A percentile compares a stretch with the other conserved stretches of the same genome.
Conservation (phyloP, 2,113 vertebrate species). For the Calyptomena viridis region DNA sequence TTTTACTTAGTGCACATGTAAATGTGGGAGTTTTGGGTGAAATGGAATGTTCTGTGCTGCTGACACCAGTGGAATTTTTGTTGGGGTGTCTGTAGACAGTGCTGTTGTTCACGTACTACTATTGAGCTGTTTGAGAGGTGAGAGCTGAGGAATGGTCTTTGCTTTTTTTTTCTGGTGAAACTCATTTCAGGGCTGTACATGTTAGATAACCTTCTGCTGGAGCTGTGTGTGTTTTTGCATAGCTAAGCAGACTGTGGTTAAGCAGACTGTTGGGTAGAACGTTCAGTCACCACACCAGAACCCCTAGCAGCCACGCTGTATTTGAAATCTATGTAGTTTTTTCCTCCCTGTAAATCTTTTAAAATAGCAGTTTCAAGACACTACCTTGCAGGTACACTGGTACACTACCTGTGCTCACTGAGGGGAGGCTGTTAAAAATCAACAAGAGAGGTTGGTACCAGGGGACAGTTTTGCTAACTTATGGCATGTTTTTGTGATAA, state of each 20-base stretch:
- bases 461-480: neutral
- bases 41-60: neutral
- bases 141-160: neutral
- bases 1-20: neutral
- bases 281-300: neutral
- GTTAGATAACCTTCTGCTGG: neutral
- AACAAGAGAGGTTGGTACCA: fast-evolving
- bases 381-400: neutral
- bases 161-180: neutral
- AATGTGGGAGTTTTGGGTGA: neutral
- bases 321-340: neutral
- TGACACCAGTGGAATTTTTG: neutral
- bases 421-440: neutral
- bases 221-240: neutral
- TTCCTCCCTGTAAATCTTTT: neutral
- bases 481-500: neutral
- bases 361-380: neutral
- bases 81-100: neutral
- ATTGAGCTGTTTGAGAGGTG: neutral
- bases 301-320: neutral
- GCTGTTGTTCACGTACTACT: neutral
- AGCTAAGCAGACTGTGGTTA: neutral
- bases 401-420: neutral
- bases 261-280: neutral
- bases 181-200: fast-evolving